Evolutionary conservation across 37 sponge, comb jelly and placozoan species (phyloP), one percentile per base, ranked within the genome.

Genomic region (Petrosia ficiformis): DNA sequence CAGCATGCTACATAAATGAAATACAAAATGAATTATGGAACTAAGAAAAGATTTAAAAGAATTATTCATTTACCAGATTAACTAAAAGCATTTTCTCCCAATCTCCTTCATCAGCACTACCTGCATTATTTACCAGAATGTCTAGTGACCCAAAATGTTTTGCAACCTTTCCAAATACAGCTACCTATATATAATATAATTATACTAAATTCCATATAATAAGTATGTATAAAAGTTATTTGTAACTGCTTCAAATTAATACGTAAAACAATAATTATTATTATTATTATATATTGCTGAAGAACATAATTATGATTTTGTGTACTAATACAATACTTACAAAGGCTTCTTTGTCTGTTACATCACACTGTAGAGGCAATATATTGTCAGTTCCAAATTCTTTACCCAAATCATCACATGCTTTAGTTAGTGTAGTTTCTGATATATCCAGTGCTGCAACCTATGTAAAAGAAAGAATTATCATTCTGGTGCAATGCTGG

Each of bases 111-210:
- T 59, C 70, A 16, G 39, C 44, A 0, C 80, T 44, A 22, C 80
- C 80, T 57, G 80, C 80, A 70, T 85, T 85, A 52, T 85, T 85
- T 29, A 57, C 35, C 3, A 85, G 75, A 36, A 85, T 54, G 37
- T 85, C 80, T 36, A 85, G 59, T 30, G 40, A 41, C 3, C 80
- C 80, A 78, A 85, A 85, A 34, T 5, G 11, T 1, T 28, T 24
- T 35, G 26, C 65, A 21, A 59, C 29, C 64, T 41, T 10, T 41
- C 39, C 42, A 41, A 71, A 78, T 5, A 52, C 70, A 6, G 79
- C 40, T 19, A 29, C 30, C 73, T 72, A 19, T 16, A 48, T 10
- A 48, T n/a, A n/a, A n/a, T n/a, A n/a, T n/a, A n/a, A n/a, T n/a
- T n/a, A n/a, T n/a, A n/a, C n/a, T n/a, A n/a, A n/a, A n/a, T n/a